phyloP scores from a whole-genome alignment of 2,888 invertebrate species.

The Achlya flavicornis region DNA sequence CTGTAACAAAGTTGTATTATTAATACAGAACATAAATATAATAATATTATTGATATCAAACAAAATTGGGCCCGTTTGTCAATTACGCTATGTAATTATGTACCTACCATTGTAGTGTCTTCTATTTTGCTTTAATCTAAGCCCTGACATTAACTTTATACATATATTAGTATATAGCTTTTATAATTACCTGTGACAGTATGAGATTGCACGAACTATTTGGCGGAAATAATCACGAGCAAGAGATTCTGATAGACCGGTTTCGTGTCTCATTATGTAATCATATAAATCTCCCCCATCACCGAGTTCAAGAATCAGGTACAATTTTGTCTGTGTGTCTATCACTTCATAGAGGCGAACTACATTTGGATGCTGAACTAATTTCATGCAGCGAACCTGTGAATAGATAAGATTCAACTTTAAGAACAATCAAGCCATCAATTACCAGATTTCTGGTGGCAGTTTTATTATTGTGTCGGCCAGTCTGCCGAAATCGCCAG shows the following conservation, averaged over 20 bases:
- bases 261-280: conserved; percentile 98
- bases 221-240: conserved; percentile 97
- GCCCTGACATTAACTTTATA: too few species aligned
- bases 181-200: conserved; percentile 94
- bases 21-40: background rate
- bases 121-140: too few species aligned
- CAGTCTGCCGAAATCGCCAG: too few species aligned
- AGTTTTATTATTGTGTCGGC: too few species aligned
- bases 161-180: too few species aligned
- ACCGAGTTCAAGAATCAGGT: conserved; percentile 97
- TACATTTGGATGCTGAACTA: conserved; percentile 99
- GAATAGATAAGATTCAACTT: conserved; percentile 27
- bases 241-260: conserved; percentile 92
- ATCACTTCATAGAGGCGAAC: conserved; percentile 99
- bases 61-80: too few species aligned
- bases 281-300: conserved; percentile 99
- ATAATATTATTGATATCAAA: too few species aligned
- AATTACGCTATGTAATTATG: too few species aligned
- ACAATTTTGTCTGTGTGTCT: conserved; percentile 98
- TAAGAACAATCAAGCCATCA: background rate
- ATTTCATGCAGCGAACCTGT: conserved; percentile 97
- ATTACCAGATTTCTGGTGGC: background rate
- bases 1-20: conserved; percentile 53
- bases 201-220: conserved; percentile 98
- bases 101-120: too few species aligned